Base-by-base conservation (phyloP, 2,888 invertebrate genomes). In the Carpatolechia fugitivella region DNA sequence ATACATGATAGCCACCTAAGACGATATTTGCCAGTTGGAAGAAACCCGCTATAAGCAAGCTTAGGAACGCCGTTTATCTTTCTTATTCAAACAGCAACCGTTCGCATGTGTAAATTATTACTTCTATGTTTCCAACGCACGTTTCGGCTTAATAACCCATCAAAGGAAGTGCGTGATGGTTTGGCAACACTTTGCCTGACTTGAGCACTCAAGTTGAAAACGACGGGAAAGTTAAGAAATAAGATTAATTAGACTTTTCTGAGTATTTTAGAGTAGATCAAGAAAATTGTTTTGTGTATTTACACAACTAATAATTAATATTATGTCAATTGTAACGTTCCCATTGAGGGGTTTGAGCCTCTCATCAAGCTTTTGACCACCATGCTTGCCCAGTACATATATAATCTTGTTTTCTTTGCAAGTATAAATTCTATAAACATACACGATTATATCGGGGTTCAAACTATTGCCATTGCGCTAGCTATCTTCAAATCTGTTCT, bases 121-220 rank as follows among this genome's bases (percentile, higher is more conserved):
- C 44, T 44, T 29, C 29, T 38, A 13, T 44, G 44, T 44, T 44
- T n/a, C 33, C 18, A 11, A 52, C 52, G 38, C 38, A n/a, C n/a
- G n/a, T 56, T 47, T 38, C 38, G 52, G 36, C 31, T 52, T 30
- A 40, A 44, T 44, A 44, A 20, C 44, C 29, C 44, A 44, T 44
- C 44, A 44, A 44, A 44, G 13, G 10, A 24, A 24, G 20, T 20
- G 20, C 24, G n/a, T n/a, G n/a, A 29, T n/a, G 29, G 29, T 44
- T 44, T 44, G 44, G 20, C 44, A 29, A 29, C 24, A 29, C 13
- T 44, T 24, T 7, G 44, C 44, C 2, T 8, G n/a, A 10, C 33
- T 33, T n/a, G 33, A 11, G 8, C 2, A 33, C 33, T 33, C 33
- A 8, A 8, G n/a, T n/a, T 33, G 30, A 4, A 30, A 30, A 30